These are phyloP conservation scores for Genyomyrus donnyi DNA, from an alignment of 2,113 vertebrate genomes.

Conservation along the genomic window DNA sequence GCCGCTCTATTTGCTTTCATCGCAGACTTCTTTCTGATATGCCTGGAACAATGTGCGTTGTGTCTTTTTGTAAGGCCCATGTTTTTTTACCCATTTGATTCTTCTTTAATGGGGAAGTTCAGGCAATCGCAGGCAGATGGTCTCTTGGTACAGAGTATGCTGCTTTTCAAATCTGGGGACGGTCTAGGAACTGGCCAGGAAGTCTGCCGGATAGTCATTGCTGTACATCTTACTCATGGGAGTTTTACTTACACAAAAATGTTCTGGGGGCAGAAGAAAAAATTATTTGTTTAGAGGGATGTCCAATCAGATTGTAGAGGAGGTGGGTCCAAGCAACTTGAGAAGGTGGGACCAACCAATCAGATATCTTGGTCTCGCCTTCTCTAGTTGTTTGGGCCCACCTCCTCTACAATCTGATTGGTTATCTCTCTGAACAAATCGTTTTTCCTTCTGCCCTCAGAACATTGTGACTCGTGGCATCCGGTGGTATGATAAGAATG, in stretches of 20 bases:
- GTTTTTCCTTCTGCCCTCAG: too few species aligned
- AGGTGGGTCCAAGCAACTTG: too few species aligned
- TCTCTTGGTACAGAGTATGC: not conserved
- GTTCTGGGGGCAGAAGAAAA: too few species aligned
- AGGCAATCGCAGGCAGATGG: not conserved
- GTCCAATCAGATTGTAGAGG: too few species aligned
- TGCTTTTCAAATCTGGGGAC: not conserved
- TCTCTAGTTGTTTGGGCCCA: too few species aligned
- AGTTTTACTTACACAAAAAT: too few species aligned
- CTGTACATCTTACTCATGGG: not conserved
- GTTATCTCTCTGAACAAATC: too few species aligned
- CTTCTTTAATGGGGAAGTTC: not conserved
- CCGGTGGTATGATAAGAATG: not conserved
- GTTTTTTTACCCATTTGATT: not conserved
- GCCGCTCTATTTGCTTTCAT: conserved; percentile 16
- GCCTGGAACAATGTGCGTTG: not conserved
- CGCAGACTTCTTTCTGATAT: conserved; percentile 1
- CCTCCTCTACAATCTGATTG: too few species aligned
- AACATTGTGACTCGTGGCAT: not conserved
- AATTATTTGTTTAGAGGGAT: too few species aligned
- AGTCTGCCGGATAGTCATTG: not conserved
- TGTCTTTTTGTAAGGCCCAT: not conserved
- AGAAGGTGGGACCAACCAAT: too few species aligned
- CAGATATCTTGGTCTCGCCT: too few species aligned
- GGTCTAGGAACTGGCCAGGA: not conserved